Percentiles rank a stretch among this genome's conserved stretches.
Evolutionary conservation across 2,888 invertebrate species (phyloP).

Genomic region (Lissonota sp.): DNA sequence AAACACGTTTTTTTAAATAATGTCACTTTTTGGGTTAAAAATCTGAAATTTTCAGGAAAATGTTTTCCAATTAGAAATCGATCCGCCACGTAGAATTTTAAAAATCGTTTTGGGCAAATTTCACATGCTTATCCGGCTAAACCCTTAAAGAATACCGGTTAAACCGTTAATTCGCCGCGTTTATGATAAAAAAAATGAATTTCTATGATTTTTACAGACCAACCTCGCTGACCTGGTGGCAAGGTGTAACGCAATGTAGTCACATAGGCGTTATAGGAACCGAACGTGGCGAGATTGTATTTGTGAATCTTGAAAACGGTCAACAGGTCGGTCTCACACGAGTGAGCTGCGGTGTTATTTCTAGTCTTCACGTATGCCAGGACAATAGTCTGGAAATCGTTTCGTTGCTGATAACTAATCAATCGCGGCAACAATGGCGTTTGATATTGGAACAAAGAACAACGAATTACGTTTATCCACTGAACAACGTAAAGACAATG

Average conservation of each 20-base stretch:
- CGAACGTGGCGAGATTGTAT: constrained; percentile 86
- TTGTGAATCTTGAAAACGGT: constrained; percentile 90
- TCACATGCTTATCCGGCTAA: no score
- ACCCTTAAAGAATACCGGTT: no score
- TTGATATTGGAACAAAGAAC: constrained; percentile 92
- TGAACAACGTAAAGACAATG: constrained; percentile 70
- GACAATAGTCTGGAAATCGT: constrained; percentile 89
- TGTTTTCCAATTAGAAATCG: no score
- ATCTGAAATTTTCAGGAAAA: constrained; percentile 1
- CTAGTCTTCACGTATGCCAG: constrained; percentile 88
- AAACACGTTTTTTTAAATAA: no score
- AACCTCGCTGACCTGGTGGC: constrained; percentile 82
- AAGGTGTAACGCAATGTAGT: constrained; percentile 76
- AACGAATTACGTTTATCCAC: constrained; percentile 89
- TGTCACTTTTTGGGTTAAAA: no score
- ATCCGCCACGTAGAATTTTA: no score
- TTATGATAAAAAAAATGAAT: background rate
- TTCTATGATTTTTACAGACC: constrained; percentile 73
- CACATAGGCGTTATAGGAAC: constrained; percentile 83
- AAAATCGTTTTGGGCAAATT: no score
- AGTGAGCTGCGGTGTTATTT: constrained; percentile 86
- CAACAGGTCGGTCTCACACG: constrained; percentile 88
- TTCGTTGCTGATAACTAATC: constrained; percentile 89
- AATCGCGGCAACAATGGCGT: constrained; percentile 92
- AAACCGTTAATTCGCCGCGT: no score